A percentile compares a stretch with the other conserved stretches of the same genome.
These are phyloP conservation scores for Drosophila ogumai DNA, from an alignment of 1,140 invertebrate species.

Conservation along the genomic window DNA sequence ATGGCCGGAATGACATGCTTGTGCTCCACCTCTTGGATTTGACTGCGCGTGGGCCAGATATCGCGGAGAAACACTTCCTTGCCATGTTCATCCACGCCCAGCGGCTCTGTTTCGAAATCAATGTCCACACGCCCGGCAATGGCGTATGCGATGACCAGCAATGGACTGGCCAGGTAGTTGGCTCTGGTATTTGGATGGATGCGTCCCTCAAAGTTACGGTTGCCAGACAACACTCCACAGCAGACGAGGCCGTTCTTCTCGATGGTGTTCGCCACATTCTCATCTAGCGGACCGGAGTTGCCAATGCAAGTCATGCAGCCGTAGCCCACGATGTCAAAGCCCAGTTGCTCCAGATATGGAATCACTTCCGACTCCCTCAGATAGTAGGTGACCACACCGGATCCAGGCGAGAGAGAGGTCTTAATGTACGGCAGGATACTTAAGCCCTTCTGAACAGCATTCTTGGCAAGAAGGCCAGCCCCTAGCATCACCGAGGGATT, in stretches of 20 bases:
- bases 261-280: conserved; percentile 95
- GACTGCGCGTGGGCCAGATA: conserved; percentile 97
- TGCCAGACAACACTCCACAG: conserved; percentile 97
- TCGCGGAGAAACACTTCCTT: conserved; percentile 93
- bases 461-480: conserved; percentile 96
- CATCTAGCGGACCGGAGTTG: conserved; percentile 97
- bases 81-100: conserved; percentile 90
- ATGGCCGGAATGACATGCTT: conserved; percentile 97
- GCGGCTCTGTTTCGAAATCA: conserved; percentile 95
- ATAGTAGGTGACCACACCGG: conserved; percentile 99
- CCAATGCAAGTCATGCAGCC: conserved; percentile 99
- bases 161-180: conserved; percentile 98
- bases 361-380: conserved; percentile 93
- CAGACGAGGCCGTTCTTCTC: conserved; percentile 98
- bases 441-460: conserved; percentile 96
- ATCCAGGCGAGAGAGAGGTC: conserved; percentile 98
- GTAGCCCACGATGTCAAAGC: conserved; percentile 97
- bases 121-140: conserved; percentile 97
- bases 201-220: conserved; percentile 98
- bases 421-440: conserved; percentile 97
- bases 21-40: conserved; percentile 96
- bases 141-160: conserved; percentile 98
- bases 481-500: conserved; percentile 99
- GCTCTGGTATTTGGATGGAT: conserved; percentile 98
- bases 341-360: conserved; percentile 93